A percentile compares a stretch with the other conserved stretches of the same genome.
These are phyloP conservation scores for Ictalurus punctatus DNA, from an alignment of 2,113 vertebrate species.

Conservation along the genomic window DNA sequence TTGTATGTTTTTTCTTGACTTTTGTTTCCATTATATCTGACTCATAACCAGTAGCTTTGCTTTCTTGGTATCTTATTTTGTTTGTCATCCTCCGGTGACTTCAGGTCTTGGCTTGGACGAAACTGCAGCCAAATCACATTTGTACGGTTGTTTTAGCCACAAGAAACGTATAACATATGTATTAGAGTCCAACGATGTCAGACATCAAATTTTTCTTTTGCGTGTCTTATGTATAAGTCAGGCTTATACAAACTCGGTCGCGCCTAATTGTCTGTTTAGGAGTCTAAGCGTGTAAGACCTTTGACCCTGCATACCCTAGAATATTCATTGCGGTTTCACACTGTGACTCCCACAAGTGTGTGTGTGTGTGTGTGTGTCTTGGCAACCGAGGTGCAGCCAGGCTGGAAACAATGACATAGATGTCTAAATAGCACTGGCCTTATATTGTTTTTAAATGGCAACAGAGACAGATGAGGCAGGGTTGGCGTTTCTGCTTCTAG, in stretches of 20 bases:
- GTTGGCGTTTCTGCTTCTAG: neutral
- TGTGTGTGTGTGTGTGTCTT: neutral
- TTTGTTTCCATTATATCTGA: neutral
- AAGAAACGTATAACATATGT: neutral
- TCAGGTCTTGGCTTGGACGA: neutral
- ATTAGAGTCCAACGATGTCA: neutral
- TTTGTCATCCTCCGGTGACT: neutral
- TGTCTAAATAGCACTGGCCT: neutral
- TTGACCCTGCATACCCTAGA: constrained; percentile 17
- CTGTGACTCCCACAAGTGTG: neutral
- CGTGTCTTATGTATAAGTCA: neutral
- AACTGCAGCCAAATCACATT: neutral
- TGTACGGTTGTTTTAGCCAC: neutral
- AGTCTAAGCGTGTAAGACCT: neutral
- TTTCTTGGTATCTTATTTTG: neutral
- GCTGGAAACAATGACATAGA: neutral
- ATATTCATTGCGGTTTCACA: neutral
- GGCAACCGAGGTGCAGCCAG: neutral
- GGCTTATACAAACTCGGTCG: neutral
- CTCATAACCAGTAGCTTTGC: neutral
- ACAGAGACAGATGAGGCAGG: neutral
- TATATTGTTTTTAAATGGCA: constrained; percentile 4
- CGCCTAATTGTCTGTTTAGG: constrained; percentile 14
- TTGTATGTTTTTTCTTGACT: constrained; percentile 10
- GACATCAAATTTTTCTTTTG: neutral